Percentiles rank a stretch among this genome's conserved stretches.
phyloP scores from a whole-genome alignment of 2,888 invertebrate species.

The Exocentrus adspersus region DNA sequence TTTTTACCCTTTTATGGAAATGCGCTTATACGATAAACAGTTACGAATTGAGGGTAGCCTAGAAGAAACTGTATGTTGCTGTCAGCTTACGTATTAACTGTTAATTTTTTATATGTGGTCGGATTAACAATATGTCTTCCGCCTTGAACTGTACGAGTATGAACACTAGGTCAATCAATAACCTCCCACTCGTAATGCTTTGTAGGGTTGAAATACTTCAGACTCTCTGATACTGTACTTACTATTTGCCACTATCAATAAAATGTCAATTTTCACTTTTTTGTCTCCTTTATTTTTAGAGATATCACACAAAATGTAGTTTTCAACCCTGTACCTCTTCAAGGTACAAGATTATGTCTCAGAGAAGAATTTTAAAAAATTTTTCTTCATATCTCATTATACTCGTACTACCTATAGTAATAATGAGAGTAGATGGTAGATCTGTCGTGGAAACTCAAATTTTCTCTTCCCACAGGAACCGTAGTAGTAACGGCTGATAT shows the following conservation, averaged over 20 bases:
- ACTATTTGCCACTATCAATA: not conserved
- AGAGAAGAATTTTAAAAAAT: too few species aligned
- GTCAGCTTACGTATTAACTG: not conserved
- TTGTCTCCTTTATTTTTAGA: not conserved
- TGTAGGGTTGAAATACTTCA: not conserved
- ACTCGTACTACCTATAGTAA: not conserved
- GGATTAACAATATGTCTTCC: not conserved
- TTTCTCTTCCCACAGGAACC: not conserved
- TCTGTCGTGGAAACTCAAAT: not conserved
- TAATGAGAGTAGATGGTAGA: not conserved
- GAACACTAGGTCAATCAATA: slow-evolving; percentile 14
- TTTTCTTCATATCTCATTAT: too few species aligned
- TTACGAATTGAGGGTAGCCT: not conserved
- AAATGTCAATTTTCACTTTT: slow-evolving; percentile 6
- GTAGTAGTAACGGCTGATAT: not conserved
- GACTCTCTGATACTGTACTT: not conserved
- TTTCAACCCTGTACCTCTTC: not conserved
- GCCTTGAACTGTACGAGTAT: not conserved
- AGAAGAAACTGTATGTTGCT: not conserved
- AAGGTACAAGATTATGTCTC: too few species aligned
- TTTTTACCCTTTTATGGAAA: too few species aligned
- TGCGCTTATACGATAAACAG: too few species aligned
- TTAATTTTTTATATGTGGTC: not conserved
- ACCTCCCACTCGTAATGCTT: slow-evolving; percentile 7
- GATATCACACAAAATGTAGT: not conserved